Conservation (phyloP, 2,113 vertebrate species). For the Mesocricetus auratus region DNA sequence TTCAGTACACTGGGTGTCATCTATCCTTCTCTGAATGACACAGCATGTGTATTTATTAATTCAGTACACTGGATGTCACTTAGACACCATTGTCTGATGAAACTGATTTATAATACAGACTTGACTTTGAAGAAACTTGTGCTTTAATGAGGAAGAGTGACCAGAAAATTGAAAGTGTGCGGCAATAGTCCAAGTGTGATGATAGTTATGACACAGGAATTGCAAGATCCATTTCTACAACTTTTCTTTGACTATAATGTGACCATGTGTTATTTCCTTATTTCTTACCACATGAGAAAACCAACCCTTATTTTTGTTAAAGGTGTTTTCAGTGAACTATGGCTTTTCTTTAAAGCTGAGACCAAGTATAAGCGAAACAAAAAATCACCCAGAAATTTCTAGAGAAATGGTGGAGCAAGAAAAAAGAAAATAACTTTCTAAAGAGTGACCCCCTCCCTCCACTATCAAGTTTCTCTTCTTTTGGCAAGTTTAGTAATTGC, state of each 20-base stretch:
- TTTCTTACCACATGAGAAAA: neutral
- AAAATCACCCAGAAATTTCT: neutral
- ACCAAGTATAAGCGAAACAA: neutral
- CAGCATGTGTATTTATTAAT: neutral
- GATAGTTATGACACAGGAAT: neutral
- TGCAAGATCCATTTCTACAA: neutral
- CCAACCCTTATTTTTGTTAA: conserved; percentile 16
- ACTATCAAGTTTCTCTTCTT: neutral
- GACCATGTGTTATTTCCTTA: neutral
- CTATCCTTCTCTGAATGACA: neutral
- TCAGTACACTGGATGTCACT: neutral
- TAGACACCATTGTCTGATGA: neutral
- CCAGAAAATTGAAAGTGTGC: neutral
- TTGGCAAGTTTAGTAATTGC: neutral
- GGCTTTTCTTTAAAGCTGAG: neutral
- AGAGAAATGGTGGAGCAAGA: neutral
- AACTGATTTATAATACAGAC: neutral
- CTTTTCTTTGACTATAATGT: neutral
- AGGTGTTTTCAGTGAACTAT: neutral
- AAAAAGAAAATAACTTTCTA: neutral
- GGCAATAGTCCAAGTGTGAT: neutral
- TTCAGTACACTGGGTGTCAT: neutral
- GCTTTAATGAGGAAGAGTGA: neutral
- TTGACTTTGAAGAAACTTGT: neutral
- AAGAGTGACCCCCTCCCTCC: neutral